A percentile compares a stretch with the other conserved stretches of the same genome.
Evolutionary conservation across 2,888 invertebrate genomes (phyloP).

Genomic region (Sarcophaga caerulescens): DNA sequence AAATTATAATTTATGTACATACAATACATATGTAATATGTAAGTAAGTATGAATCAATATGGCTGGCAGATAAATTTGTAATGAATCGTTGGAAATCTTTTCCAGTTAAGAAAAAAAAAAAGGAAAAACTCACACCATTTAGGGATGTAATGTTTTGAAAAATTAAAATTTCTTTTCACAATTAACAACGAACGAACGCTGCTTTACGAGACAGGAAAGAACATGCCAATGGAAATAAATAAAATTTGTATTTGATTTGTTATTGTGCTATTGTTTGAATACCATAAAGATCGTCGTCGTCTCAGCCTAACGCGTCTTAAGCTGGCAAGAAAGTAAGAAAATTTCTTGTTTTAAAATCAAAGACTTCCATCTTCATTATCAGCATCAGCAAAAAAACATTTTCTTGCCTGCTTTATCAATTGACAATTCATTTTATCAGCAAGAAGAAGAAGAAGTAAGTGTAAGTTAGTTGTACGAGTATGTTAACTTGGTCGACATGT

Average conservation of each 20-base stretch:
- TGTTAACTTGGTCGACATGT: constrained; percentile 69
- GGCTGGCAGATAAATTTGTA: constrained; percentile 41
- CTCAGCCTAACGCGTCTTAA: too few species aligned
- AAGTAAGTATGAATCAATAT: constrained; percentile 28
- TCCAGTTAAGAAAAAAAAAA: background rate
- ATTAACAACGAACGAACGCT: background rate
- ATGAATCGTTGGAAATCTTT: background rate
- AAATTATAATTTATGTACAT: background rate
- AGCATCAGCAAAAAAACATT: background rate
- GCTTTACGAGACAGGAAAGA: background rate
- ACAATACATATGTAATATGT: too few species aligned
- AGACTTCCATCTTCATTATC: background rate
- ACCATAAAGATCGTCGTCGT: too few species aligned
- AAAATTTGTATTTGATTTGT: background rate
- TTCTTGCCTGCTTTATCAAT: constrained; percentile 42
- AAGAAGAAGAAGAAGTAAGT: background rate
- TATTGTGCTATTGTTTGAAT: background rate
- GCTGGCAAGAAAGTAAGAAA: too few species aligned
- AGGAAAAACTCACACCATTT: background rate
- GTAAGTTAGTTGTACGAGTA: constrained; percentile 42
- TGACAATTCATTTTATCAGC: constrained; percentile 65
- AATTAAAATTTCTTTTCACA: background rate
- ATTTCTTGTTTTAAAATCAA: background rate
- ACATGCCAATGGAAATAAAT: background rate
- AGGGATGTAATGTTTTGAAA: background rate